Conservation (phyloP, 1,140 invertebrate species). For the Nomia melanderi region DNA sequence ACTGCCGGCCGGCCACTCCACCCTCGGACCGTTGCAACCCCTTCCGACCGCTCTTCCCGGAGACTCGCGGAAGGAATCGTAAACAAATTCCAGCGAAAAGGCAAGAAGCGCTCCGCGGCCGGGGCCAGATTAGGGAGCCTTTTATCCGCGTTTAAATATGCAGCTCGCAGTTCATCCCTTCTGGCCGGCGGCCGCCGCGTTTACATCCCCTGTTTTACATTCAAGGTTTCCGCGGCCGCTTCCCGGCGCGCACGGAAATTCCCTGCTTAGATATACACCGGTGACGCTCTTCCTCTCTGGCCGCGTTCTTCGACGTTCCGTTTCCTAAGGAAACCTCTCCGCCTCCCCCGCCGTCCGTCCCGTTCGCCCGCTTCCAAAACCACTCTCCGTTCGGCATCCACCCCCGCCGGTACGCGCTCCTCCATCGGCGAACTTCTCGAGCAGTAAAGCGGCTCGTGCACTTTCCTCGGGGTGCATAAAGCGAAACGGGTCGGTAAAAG, state of each 20-base stretch:
- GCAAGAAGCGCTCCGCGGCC: background rate
- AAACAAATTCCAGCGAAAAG: background rate
- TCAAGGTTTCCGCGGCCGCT: conserved; percentile 20
- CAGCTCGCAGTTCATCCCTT: conserved; percentile 9
- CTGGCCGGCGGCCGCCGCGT: background rate
- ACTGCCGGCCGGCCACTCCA: background rate
- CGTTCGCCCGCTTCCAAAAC: no score
- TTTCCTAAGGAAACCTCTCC: conserved; percentile 24
- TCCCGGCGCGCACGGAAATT: conserved; percentile 42
- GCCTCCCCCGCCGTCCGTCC: background rate
- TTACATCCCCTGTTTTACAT: conserved; percentile 41
- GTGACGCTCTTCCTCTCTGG: background rate
- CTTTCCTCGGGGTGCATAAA: conserved; percentile 62
- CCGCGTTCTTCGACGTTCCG: background rate
- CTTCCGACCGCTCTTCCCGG: no score
- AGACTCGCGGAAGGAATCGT: background rate
- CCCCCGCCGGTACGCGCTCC: conserved; percentile 16
- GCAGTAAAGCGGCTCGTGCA: conserved; percentile 68
- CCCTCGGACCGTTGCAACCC: no score
- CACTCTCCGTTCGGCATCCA: conserved; percentile 24
- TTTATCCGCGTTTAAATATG: conserved; percentile 45
- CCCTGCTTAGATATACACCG: conserved; percentile 20
- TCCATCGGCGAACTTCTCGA: conserved; percentile 61
- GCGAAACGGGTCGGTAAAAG: conserved; percentile 60
- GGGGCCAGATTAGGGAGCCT: conserved; percentile 15